A percentile compares a stretch with the other conserved stretches of the same genome.
phyloP scores from a whole-genome alignment of 23 tunicate genomes.

The Botrylloides violaceus region DNA sequence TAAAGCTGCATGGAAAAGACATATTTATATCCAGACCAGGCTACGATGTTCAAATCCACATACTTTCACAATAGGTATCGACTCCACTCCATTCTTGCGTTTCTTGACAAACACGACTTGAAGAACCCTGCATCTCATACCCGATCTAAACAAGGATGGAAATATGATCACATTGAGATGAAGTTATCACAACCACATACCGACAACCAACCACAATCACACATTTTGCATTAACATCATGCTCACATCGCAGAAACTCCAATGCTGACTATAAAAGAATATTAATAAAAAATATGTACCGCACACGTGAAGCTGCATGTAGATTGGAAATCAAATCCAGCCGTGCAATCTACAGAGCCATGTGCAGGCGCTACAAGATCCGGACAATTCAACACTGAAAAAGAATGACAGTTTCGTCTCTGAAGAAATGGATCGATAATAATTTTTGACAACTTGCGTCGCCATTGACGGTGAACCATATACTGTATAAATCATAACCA shows the following conservation, averaged over 20 bases:
- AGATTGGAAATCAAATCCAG: constrained; percentile 35
- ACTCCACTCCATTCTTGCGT: constrained; percentile 59
- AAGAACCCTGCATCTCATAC: constrained; percentile 48
- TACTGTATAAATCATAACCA: too few relatives aligned
- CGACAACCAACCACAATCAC: neutral
- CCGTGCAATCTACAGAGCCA: constrained; percentile 43
- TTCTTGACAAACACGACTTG: constrained; percentile 69
- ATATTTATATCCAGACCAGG: too few relatives aligned
- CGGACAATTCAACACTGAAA: constrained; percentile 8
- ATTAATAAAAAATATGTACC: too few relatives aligned
- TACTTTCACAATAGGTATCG: constrained; percentile 49
- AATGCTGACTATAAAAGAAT: too few relatives aligned
- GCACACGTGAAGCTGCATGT: constrained; percentile 47
- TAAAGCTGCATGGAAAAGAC: too few relatives aligned
- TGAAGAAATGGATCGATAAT: too few relatives aligned
- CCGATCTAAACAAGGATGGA: constrained; percentile 28
- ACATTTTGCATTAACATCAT: too few relatives aligned
- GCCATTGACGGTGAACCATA: too few relatives aligned
- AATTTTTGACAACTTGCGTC: too few relatives aligned
- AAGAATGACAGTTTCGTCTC: too few relatives aligned
- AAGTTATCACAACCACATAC: neutral
- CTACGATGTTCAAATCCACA: neutral
- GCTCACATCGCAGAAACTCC: too few relatives aligned
- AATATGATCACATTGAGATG: neutral
- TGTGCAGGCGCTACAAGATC: constrained; percentile 25